A percentile compares a stretch with the other conserved stretches of the same genome.
phyloP scores from a whole-genome alignment of 2,797 vertebrate species.

The Rousettus madagascariensis region DNA sequence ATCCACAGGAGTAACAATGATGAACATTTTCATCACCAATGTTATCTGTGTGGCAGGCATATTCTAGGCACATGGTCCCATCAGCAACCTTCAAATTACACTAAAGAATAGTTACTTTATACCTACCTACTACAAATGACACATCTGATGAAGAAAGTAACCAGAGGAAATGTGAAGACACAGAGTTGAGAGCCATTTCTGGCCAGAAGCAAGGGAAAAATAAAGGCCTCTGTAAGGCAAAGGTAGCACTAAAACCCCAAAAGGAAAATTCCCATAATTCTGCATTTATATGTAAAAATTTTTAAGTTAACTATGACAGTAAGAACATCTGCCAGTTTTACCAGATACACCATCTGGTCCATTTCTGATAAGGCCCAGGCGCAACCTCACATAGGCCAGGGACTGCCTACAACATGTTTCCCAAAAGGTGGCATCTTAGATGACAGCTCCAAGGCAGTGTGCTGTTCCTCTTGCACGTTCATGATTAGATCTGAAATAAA shows the following conservation, averaged over 20 bases:
- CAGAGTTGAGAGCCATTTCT: background rate
- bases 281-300: constrained; percentile 9
- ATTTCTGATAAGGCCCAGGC: constrained; percentile 58
- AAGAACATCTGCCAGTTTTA: constrained; percentile 80
- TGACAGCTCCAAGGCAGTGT: constrained; percentile 1
- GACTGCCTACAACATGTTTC: constrained; percentile 20
- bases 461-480: background rate
- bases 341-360: constrained; percentile 75
- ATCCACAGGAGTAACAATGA: background rate
- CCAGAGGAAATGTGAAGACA: background rate
- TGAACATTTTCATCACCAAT: background rate
- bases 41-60: background rate
- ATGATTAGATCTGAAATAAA: constrained; percentile 37
- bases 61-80: background rate
- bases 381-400: constrained; percentile 44
- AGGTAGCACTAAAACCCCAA: background rate
- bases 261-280: constrained; percentile 10
- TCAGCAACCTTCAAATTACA: background rate
- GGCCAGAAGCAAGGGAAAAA: background rate
- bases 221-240: background rate
- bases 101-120: background rate
- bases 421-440: constrained; percentile 16
- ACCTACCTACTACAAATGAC: background rate
- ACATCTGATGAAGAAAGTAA: background rate
- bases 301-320: constrained; percentile 46